Evolutionary conservation across 2,113 vertebrate genomes (phyloP), one percentile per base, ranked within the genome.

Genomic region (Riparia riparia): DNA sequence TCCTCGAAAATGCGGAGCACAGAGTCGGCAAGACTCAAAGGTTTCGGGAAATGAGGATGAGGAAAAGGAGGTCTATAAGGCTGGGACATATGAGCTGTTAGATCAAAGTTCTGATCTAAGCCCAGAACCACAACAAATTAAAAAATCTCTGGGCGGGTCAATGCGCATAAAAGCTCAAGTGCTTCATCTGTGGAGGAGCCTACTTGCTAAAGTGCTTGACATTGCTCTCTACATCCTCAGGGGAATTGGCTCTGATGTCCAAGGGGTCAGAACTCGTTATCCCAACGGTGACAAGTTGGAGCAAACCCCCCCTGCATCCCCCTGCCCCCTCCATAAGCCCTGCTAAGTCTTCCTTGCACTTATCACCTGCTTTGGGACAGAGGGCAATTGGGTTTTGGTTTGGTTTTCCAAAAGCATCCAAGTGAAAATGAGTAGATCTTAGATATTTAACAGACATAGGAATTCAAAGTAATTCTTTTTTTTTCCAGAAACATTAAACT

Each of bases 1-100:
- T 84, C 96, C 74, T 80, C 89, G 71, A 89, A 96, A 96, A 95
- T 80, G 50, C 9, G 8, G n/a, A 70, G 32, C 54, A 85, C 56
- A 50, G 71, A 66, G 82, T 71, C 1, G 14, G 32, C 34, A 92
- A 93, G 51, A 84, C 72, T 91, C 79, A 85, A 66, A 73, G 39
- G 74, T 93, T 88, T 95, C n/a, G 20, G 49, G 44, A 84, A 83
- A 91, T 14, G 51, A 77, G 53, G 41, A 18, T 2, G 86, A n/a
- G 42, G 58, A 60, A 76, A 78, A 65, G 41, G n/a, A 78, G 32
- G 44, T 28, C 9, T 68, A 6, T 45, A 50, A 87, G 5, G 1
- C 11, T 70, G 68, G 70, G 81, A 69, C 5, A 11, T 6, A 39
- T 42, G 44, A 77, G 26, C 18, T 51, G 8, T 26, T 53, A 12